A percentile compares a stretch with the other conserved stretches of the same genome.
phyloP scores from a whole-genome alignment of 2,797 vertebrate genomes.

The Tadarida brasiliensis region DNA sequence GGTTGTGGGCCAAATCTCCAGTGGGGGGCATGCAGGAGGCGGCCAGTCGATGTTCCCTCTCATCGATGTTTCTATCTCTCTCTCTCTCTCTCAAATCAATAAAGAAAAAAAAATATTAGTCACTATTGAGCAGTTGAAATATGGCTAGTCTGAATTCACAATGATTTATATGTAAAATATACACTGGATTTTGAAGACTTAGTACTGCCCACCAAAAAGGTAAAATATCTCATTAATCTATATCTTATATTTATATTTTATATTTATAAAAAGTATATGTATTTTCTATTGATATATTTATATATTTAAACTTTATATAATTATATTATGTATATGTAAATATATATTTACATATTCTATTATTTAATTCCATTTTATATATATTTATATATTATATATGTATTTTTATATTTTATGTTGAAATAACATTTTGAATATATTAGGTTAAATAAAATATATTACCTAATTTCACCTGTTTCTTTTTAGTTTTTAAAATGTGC shows the following conservation, averaged over 20 bases:
- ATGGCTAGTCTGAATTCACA: neutral
- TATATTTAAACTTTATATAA: neutral
- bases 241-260: constrained; percentile 50
- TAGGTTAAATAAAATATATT: constrained; percentile 9
- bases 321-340: neutral
- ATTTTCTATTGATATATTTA: neutral
- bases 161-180: neutral
- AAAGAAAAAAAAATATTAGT: too few species aligned
- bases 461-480: neutral
- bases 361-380: neutral
- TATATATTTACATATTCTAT: neutral
- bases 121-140: too few species aligned
- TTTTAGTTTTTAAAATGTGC: neutral
- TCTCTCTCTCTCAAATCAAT: too few species aligned
- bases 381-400: neutral
- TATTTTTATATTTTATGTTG: constrained; percentile 39
- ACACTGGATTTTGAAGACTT: neutral
- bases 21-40: too few species aligned
- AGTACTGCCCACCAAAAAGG: neutral
- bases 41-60: too few species aligned
- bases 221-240: neutral
- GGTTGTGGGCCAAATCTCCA: too few species aligned
- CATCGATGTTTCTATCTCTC: too few species aligned
- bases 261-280: neutral
- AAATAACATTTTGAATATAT: constrained; percentile 27